A percentile compares a stretch with the other conserved stretches of the same genome.
Conservation (phyloP, 1,140 invertebrate genomes). For the Homarus americanus region DNA sequence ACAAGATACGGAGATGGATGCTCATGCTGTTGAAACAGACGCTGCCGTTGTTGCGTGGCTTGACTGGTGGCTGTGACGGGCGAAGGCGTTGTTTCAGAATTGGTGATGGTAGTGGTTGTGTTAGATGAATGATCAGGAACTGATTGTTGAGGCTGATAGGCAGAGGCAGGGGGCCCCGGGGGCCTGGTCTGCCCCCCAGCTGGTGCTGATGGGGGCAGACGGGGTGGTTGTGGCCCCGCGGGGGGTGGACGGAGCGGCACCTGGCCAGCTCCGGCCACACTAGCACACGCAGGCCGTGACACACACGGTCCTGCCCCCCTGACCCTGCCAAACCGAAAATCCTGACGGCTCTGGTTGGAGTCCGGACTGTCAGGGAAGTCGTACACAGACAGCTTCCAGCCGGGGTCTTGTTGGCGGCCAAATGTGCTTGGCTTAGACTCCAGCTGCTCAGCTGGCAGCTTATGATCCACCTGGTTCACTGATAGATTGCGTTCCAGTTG, state of each 20-base stretch:
- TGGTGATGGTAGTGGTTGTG: conserved; percentile 50
- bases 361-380: conserved; percentile 72
- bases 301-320: conserved; percentile 70
- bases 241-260: conserved; percentile 50
- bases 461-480: neutral
- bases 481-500: neutral
- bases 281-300: conserved; percentile 73
- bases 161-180: conserved; percentile 68
- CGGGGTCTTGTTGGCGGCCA: conserved; percentile 42
- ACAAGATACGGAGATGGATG: neutral
- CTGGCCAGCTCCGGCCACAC: conserved; percentile 54
- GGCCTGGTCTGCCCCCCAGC: conserved; percentile 43
- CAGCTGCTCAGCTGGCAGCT: conserved; percentile 32
- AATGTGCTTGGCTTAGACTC: conserved; percentile 7
- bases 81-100: conserved; percentile 35
- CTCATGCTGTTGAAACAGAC: conserved; percentile 7
- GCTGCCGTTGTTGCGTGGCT: conserved; percentile 9
- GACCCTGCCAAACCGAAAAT: conserved; percentile 75
- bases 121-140: conserved; percentile 18
- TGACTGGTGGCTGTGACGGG: conserved; percentile 34
- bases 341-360: conserved; percentile 57
- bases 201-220: conserved; percentile 84
- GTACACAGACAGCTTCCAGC: conserved; percentile 66
- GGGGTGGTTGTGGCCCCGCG: conserved; percentile 62
- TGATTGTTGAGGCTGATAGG: conserved; percentile 56